phyloP scores from a whole-genome alignment of 2,888 invertebrate genomes.

The Apamea epomidion region DNA sequence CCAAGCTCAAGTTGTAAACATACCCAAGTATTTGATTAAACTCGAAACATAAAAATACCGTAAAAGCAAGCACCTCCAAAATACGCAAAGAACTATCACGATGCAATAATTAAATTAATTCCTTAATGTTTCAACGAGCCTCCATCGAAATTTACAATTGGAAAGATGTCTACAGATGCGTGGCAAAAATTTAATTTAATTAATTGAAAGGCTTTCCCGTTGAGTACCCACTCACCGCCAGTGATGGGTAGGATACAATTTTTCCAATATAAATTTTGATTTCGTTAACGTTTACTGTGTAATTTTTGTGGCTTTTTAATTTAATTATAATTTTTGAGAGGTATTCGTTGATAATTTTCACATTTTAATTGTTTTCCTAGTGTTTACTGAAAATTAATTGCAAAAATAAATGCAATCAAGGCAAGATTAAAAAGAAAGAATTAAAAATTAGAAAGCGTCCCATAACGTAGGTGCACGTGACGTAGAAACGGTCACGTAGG shows the following conservation, averaged over 20 bases:
- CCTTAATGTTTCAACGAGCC: slow-evolving; percentile 31
- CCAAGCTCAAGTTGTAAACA: neutral
- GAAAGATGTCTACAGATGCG: slow-evolving; percentile 64
- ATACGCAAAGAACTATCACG: slow-evolving; percentile 28
- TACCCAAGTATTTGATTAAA: neutral
- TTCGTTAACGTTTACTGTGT: neutral
- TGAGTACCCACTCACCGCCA: slow-evolving; percentile 52
- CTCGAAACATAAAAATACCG: neutral
- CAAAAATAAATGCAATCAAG: too few relatives aligned
- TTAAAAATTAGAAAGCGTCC: too few relatives aligned
- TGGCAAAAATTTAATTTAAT: slow-evolving; percentile 75
- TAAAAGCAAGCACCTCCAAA: neutral
- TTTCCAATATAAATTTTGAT: slow-evolving; percentile 22
- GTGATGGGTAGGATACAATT: slow-evolving; percentile 58
- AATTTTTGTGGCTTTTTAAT: neutral
- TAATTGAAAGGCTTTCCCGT: slow-evolving; percentile 73
- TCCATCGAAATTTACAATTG: slow-evolving; percentile 66
- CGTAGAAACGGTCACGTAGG: too few relatives aligned
- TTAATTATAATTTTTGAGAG: slow-evolving; percentile 7
- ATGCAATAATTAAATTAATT: slow-evolving; percentile 45
- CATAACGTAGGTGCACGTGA: too few relatives aligned
- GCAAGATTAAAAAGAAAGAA: too few relatives aligned
- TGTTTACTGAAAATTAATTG: neutral
- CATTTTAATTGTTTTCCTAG: neutral
- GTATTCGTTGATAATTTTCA: neutral